A percentile compares a stretch with the other conserved stretches of the same genome.
Evolutionary conservation across 2,113 vertebrate species (phyloP).

Genomic region (Prietella phreatophila): DNA sequence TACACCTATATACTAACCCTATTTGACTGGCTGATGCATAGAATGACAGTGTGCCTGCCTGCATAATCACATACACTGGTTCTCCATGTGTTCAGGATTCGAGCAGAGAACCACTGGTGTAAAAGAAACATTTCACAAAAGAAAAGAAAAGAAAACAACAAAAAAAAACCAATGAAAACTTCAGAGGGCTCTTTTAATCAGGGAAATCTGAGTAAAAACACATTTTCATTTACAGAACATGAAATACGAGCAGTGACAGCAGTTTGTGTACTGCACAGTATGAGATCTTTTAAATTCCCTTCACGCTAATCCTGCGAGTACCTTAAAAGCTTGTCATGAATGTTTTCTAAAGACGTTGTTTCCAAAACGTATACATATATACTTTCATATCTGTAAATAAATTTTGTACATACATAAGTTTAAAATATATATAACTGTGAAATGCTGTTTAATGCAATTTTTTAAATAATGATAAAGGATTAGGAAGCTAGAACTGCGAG

Average conservation of each 20-base stretch:
- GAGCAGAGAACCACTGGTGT: neutral
- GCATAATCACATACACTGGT: neutral
- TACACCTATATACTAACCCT: neutral
- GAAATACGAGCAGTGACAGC: constrained; percentile 42
- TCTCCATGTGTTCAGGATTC: neutral
- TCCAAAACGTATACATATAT: constrained; percentile 43
- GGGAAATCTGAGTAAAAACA: constrained; percentile 54
- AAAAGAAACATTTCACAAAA: constrained; percentile 6
- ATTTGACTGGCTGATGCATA: neutral
- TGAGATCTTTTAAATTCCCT: constrained; percentile 36
- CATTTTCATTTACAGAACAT: constrained; percentile 52
- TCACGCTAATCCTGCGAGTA: constrained; percentile 44
- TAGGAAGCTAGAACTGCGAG: constrained; percentile 43
- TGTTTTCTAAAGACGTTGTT: constrained; percentile 39
- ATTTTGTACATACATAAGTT: constrained; percentile 50
- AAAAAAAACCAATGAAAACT: constrained; percentile 32
- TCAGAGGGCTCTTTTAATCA: constrained; percentile 47
- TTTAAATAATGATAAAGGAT: constrained; percentile 38
- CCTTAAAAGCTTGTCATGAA: constrained; percentile 45
- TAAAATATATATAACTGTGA: constrained; percentile 45
- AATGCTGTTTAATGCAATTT: constrained; percentile 36
- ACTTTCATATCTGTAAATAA: constrained; percentile 55
- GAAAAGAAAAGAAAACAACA: neutral
- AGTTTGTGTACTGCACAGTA: constrained; percentile 29
- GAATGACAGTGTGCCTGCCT: neutral